Base-by-base conservation (phyloP, 2,888 invertebrate genomes). In the Macaria liturata region DNA sequence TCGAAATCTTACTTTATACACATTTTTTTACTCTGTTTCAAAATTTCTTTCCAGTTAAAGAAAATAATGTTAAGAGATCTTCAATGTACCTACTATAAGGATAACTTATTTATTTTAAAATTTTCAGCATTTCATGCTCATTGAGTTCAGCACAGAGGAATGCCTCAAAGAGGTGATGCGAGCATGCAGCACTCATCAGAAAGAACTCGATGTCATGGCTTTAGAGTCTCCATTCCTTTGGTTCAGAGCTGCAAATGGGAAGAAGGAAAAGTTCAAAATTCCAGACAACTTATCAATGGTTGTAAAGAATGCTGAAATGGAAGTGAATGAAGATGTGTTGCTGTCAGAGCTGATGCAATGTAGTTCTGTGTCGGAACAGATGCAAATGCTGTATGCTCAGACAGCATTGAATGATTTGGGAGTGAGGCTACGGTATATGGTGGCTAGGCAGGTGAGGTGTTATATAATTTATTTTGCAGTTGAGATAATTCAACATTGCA, bases 341-440 rank as follows among this genome's bases (percentile, higher is more conserved):
- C 83, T 75, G 54, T 79, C 86, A 6, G 73, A 90, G n/a, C 74
- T 96, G 34, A 68, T 74, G n/a, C 78, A 81, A 9, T 92, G 93
- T 67, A 70, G 87, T 64, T 83, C 85, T 59, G 91, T 95, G 61
- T 94, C 95, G 0, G 92, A 95, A 32, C 97, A 97, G 87, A 95
- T 97, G 74, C 77, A 87, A 49, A 53, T 86, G 31, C 76, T 97
- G 20, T 93, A 96, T 78, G 81, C 94, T 45, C 76, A 78, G 32
- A 95, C 95, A 3, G 92, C 91, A 65, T 80, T 97, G 39, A 95
- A 94, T 80, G 97, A 98, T 69, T 80, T 96, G 30, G 96, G 95
- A 9, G 87, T 92, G 2, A 92, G 97, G 53, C 81, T 98, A 66
- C 92, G 98, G 61, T 98, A 95, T 81, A 85, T 96, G 68, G 95